phyloP scores from a whole-genome alignment of 2,113 vertebrate species.

The Planiliza haematocheilus region DNA sequence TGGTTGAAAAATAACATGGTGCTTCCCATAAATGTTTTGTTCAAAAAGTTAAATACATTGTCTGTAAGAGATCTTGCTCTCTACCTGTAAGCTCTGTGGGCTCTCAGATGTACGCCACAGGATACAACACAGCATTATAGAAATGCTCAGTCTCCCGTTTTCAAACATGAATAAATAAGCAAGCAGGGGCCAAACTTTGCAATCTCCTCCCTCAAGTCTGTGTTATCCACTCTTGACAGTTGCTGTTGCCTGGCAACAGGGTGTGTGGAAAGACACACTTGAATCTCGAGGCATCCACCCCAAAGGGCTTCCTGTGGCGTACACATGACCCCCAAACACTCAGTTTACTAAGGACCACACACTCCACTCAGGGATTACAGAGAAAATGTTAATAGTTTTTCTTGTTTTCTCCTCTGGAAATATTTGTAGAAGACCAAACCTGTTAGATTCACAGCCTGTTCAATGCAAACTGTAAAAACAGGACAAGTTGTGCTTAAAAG shows the following conservation, averaged over 20 bases:
- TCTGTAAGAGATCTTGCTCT: conserved; percentile 9
- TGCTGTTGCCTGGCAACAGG: conserved; percentile 80
- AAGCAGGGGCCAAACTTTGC: conserved; percentile 61
- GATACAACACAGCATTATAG: not conserved
- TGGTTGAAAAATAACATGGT: conserved; percentile 11
- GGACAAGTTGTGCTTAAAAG: not conserved
- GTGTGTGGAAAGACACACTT: conserved; percentile 31
- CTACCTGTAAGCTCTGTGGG: not conserved
- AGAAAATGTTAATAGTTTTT: conserved; percentile 32
- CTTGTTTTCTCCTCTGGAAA: conserved; percentile 7
- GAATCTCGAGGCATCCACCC: conserved; percentile 58
- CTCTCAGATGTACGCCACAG: not conserved
- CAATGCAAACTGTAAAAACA: not conserved
- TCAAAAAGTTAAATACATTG: not conserved
- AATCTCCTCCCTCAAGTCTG: conserved; percentile 54
- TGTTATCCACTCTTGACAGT: conserved; percentile 54
- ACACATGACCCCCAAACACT: conserved; percentile 59
- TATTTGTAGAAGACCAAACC: conserved; percentile 1
- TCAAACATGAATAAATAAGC: conserved; percentile 56
- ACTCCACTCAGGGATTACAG: conserved; percentile 2
- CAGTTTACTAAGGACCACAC: conserved; percentile 10
- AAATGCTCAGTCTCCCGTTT: conserved; percentile 12
- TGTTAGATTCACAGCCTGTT: conserved; percentile 3
- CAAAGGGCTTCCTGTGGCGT: conserved; percentile 54
- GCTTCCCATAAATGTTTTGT: not conserved